These are phyloP conservation scores for Linyphia triangularis DNA, from an alignment of 2,888 invertebrate species.

Conservation along the genomic window DNA sequence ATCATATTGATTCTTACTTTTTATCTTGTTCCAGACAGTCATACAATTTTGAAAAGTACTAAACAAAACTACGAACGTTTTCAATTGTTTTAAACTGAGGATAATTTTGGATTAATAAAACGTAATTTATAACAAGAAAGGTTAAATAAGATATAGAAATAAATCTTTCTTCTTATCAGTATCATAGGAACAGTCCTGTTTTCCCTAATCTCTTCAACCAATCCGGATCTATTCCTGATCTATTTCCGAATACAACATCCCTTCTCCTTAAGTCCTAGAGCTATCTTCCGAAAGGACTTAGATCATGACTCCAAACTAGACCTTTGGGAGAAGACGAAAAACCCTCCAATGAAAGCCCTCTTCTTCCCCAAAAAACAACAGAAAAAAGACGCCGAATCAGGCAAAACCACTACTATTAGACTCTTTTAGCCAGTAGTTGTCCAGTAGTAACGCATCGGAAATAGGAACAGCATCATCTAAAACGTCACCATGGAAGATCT, in stretches of 20 bases:
- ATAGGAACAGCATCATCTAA: slow-evolving; percentile 12
- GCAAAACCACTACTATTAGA: neutral
- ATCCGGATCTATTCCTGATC: neutral
- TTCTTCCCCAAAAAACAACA: neutral
- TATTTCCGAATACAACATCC: neutral
- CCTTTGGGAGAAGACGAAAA: slow-evolving; percentile 10
- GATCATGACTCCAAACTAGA: slow-evolving; percentile 51
- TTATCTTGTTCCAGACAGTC: no score
- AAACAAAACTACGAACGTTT: no score
- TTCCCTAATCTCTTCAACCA: no score
- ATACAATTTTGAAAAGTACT: no score
- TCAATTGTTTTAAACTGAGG: no score
- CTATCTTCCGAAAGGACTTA: slow-evolving; percentile 30
- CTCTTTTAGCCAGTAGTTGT: slow-evolving; percentile 10
- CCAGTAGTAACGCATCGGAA: slow-evolving; percentile 10
- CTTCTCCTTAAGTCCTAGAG: neutral
- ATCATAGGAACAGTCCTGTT: no score
- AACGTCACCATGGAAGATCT: slow-evolving; percentile 9
- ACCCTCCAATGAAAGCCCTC: neutral
- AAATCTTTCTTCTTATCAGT: no score
- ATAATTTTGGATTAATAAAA: no score
- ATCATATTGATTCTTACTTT: no score
- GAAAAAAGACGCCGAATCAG: slow-evolving; percentile 9
- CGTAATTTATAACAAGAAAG: no score
- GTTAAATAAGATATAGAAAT: no score